Base-by-base conservation (phyloP, 2,113 vertebrate genomes). In the Platichthys stellatus region DNA sequence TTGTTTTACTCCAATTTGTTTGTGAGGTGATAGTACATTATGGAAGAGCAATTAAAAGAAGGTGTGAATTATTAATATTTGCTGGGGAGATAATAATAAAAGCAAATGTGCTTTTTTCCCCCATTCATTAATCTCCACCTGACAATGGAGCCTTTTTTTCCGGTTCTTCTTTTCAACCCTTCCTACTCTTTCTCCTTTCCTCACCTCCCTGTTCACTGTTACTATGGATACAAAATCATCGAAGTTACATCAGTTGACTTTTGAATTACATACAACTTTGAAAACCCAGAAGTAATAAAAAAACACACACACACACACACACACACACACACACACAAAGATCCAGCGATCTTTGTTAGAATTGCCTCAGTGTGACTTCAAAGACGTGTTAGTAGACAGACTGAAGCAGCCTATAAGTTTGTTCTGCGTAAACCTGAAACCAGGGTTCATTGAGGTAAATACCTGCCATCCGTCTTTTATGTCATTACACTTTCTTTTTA, bases 181-280 rank as follows among this genome's bases (percentile, higher is more conserved):
- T 43, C 12, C 40, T 13, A 43, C 40, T 3, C 49, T 3, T 3
- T 20, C 14, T 35, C 35, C 70, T 79, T 56, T 60, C 63, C 51
- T 28, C 51, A 56, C 63, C 49, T 68, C 20, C 20, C 80, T 66
- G 57, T 60, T 74, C 28, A 62, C 63, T 67, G 76, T 81, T 65
- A 66, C 80, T 61, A 62, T 43, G 61, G 72, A 85, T 60, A 79
- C 58, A 49, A 65, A 81, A 78, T 81, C 80, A 80, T 81, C 73
- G 74, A 54, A 86, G 79, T 72, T 74, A 63, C 74, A 67, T 84
- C 67, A 65, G 75, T 76, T 66, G 76, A n/a, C 59, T 62, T 70
- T 70, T 45, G 54, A 59, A 68, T 43, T 49, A 70, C 47, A 5
- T 61, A 60, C 72, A 73, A 75, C 43, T 66, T 40, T 2, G 6